A percentile compares a stretch with the other conserved stretches of the same genome.
These are phyloP conservation scores for Schizopygopsis pylzovi DNA, from an alignment of 2,797 vertebrate genomes.

Conservation along the genomic window DNA sequence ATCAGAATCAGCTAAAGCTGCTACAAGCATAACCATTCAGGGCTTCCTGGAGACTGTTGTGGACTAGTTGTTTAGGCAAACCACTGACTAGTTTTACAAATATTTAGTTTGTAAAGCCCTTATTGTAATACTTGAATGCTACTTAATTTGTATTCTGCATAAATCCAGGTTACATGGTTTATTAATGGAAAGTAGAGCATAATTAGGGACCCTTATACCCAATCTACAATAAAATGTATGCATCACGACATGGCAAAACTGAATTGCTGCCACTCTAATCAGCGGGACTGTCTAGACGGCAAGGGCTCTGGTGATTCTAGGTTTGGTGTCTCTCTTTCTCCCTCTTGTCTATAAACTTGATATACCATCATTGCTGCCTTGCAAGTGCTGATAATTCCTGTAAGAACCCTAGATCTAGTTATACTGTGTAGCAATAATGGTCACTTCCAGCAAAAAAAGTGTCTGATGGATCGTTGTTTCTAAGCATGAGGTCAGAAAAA, in stretches of 20 bases:
- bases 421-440: neutral
- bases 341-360: neutral
- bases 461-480: neutral
- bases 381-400: neutral
- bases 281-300: neutral
- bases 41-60: neutral
- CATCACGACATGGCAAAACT: neutral
- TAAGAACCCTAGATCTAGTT: neutral
- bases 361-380: neutral
- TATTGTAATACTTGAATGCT: neutral
- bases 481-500: neutral
- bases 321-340: neutral
- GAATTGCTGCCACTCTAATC: neutral
- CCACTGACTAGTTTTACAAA: neutral
- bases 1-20: neutral
- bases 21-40: neutral
- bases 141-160: neutral
- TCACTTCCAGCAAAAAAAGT: neutral
- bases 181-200: conserved; percentile 33
- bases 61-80: neutral
- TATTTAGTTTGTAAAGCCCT: neutral
- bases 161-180: conserved; percentile 59
- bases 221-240: neutral
- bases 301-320: conserved; percentile 3
- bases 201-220: conserved; percentile 3